Evolutionary conservation across 2,113 vertebrate genomes (phyloP).

Genomic region (Regulus satrapa): DNA sequence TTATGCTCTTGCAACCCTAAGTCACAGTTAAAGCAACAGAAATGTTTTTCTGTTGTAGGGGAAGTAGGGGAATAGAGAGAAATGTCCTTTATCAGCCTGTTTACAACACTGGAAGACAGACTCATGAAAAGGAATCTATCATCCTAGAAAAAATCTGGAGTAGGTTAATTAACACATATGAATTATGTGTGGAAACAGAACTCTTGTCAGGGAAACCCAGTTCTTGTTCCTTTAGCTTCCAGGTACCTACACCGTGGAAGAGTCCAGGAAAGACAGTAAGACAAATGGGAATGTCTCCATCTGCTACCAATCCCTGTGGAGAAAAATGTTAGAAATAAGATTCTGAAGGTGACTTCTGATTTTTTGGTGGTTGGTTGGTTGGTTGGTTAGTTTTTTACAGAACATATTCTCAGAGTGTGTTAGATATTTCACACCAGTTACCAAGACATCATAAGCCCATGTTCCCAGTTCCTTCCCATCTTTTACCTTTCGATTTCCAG

Average conservation of each 20-base stretch:
- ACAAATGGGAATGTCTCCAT: not conserved
- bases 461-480: not conserved
- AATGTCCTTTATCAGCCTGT: not conserved
- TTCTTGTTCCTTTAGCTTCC: not conserved
- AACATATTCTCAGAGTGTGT: not conserved
- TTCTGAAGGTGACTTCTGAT: not conserved
- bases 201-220: not conserved
- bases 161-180: not conserved
- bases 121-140: not conserved
- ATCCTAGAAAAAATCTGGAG: not conserved
- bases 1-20: not conserved
- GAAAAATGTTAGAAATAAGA: not conserved
- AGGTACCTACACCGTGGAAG: not conserved
- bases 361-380: not conserved
- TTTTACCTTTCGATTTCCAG: not conserved
- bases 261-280: not conserved
- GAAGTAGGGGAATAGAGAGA: not conserved
- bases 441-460: not conserved
- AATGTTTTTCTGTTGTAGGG: not conserved
- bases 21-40: not conserved
- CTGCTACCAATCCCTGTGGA: not conserved
- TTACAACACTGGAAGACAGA: not conserved
- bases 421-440: not conserved
- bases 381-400: not conserved
- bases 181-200: not conserved